Conservation (phyloP, 2,888 invertebrate genomes). For the Phengaris alcon region DNA sequence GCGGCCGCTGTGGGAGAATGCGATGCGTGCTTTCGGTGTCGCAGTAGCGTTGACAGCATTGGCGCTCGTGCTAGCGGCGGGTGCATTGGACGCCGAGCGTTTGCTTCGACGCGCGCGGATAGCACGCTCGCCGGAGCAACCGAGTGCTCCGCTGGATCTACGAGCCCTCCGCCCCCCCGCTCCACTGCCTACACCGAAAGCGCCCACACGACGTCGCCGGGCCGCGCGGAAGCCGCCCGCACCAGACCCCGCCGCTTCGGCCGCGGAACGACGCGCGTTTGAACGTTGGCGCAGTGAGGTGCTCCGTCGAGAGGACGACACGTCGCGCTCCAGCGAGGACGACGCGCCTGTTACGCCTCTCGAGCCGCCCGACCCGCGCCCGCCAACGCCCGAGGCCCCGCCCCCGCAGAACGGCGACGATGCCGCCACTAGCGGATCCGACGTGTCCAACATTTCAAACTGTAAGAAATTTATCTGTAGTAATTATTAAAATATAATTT, state of each 20-base stretch:
- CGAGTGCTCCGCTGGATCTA: constrained; percentile 46
- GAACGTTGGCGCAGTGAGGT: constrained; percentile 63
- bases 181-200: constrained; percentile 37
- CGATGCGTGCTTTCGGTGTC: constrained; percentile 73
- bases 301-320: constrained; percentile 50
- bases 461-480: not conserved
- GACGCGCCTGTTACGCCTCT: constrained; percentile 39
- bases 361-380: constrained; percentile 31
- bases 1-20: constrained; percentile 78
- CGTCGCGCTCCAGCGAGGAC: constrained; percentile 54
- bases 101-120: constrained; percentile 45
- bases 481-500: too few species aligned
- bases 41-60: constrained; percentile 51
- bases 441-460: constrained; percentile 22
- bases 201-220: constrained; percentile 37
- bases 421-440: constrained; percentile 28
- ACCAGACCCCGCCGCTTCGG: constrained; percentile 52
- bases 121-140: constrained; percentile 39
- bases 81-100: constrained; percentile 49
- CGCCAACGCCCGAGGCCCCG: constrained; percentile 46
- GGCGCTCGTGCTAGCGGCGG: constrained; percentile 54
- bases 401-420: constrained; percentile 43
- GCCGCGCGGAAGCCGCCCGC: constrained; percentile 41
- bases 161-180: constrained; percentile 40
- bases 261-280: constrained; percentile 60